These are phyloP conservation scores for Neodiprion fabricii DNA, from an alignment of 1,140 invertebrate species.

Conservation along the genomic window DNA sequence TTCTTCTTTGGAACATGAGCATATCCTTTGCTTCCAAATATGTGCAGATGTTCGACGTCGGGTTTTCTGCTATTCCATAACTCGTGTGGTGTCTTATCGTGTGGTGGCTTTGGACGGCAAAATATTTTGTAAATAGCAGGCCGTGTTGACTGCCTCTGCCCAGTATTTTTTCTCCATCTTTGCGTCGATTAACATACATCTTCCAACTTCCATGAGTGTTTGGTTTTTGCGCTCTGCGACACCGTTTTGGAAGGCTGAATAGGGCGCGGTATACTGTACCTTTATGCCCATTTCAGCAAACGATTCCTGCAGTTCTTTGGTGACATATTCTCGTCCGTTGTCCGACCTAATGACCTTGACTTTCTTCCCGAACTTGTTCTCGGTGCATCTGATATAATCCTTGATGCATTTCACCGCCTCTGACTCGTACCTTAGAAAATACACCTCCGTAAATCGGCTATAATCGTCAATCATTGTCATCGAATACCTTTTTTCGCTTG, in stretches of 20 bases:
- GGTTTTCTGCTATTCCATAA: slow-evolving; percentile 35
- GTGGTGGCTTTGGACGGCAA: slow-evolving; percentile 19
- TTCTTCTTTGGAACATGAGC: slow-evolving; percentile 33
- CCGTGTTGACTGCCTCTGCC: slow-evolving; percentile 52
- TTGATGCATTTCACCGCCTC: slow-evolving; percentile 25
- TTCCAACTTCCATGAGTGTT: slow-evolving; percentile 40
- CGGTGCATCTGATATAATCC: slow-evolving; percentile 28
- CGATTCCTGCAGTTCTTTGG: slow-evolving; percentile 25
- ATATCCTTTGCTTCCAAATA: slow-evolving; percentile 45
- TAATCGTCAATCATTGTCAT: slow-evolving; percentile 38
- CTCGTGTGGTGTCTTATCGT: slow-evolving; percentile 25
- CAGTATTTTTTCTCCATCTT: slow-evolving; percentile 44
- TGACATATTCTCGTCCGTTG: slow-evolving; percentile 35
- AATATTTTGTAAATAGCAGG: slow-evolving; percentile 36
- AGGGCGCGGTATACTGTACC: slow-evolving; percentile 4
- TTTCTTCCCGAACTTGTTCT: slow-evolving; percentile 28
- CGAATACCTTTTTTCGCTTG: slow-evolving; percentile 27
- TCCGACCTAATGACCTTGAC: slow-evolving; percentile 39
- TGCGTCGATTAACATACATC: slow-evolving; percentile 39
- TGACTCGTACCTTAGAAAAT: slow-evolving; percentile 29
- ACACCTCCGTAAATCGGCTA: slow-evolving; percentile 27
- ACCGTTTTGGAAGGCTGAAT: slow-evolving; percentile 4
- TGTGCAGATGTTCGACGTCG: slow-evolving; percentile 30
- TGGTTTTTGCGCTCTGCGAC: slow-evolving; percentile 24
- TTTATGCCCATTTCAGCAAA: slow-evolving; percentile 32